Base-by-base conservation (phyloP, 2,888 invertebrate species). In the Scaptomyza parva region DNA sequence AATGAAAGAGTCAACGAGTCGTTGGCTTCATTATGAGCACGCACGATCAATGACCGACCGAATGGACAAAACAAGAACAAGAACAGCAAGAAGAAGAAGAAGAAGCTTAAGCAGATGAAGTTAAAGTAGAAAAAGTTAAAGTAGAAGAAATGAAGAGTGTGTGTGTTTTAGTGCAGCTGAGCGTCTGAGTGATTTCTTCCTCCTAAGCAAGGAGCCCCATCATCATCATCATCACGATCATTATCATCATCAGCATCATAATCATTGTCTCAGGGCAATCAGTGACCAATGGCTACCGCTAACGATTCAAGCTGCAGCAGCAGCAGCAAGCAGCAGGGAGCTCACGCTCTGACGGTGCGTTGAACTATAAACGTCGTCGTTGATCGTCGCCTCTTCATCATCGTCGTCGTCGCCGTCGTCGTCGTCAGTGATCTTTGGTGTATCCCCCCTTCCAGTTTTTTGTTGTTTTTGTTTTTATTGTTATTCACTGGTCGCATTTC, bases 361-460 rank as follows among this genome's bases (percentile, higher is more conserved):
- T 89, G 89, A 90, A 88, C 90, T 88, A 88, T 90, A 78, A 88
- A 90, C 84, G 89, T 87, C 78, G 76, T 64, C 66, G 66, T 44
- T n/a, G 45, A n/a, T 45, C 55, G 67, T 47, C 54, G 65, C 18
- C 84, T 87, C 78, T 64, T 39, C 28, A 57, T 45, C 74, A 53
- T 41, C 70, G 66, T 44, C 18, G 45, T 45, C 55, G 67, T 47
- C 54, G 65, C 18, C 84, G 88, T 87, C 78, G 66, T 39, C 28
- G 65, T 45, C 74, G 57, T 41, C 70, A 57, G 28, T 54, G 73
- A 72, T 76, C 63, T 44, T 63, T 58, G 60, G 50, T 68, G 53
- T 58, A 51, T 30, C n/a, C 9, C 47, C 18, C n/a, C 17, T 24
- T 26, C 41, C 45, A 28, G n/a, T 12, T 40, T 52, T 45, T 37